phyloP scores from a whole-genome alignment of 2,797 vertebrate genomes.

The Arctocebus calabarensis region DNA sequence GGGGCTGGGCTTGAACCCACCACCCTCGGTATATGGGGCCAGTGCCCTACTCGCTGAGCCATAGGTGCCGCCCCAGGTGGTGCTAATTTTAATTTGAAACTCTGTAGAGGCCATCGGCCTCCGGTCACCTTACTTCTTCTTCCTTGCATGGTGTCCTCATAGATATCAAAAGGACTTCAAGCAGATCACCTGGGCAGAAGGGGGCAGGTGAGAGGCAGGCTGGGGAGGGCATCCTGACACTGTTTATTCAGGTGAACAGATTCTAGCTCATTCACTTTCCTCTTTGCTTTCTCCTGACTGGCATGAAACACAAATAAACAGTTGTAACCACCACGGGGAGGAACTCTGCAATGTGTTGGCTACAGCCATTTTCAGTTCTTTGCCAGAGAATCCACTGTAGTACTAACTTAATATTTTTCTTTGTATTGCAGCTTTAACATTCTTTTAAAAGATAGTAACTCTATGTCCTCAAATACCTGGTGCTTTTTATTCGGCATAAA shows the following conservation, averaged over 20 bases:
- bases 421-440: neutral
- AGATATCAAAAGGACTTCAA: conserved; percentile 59
- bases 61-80: neutral
- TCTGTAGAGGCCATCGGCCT: conserved; percentile 34
- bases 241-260: conserved; percentile 71
- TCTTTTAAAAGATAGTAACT: conserved; percentile 42
- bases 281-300: conserved; percentile 66
- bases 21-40: too few relatives aligned
- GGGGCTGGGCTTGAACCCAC: too few relatives aligned
- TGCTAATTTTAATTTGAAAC: conserved; percentile 74
- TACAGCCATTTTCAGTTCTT: conserved; percentile 60
- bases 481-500: conserved; percentile 65
- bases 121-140: conserved; percentile 50
- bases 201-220: conserved; percentile 1
- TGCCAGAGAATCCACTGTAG: conserved; percentile 69
- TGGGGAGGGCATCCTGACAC: conserved; percentile 76
- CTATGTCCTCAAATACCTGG: conserved; percentile 61
- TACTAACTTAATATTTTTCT: conserved; percentile 73
- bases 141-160: neutral
- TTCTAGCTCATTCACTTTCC: conserved; percentile 78
- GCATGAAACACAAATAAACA: conserved; percentile 81
- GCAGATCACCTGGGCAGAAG: conserved; percentile 58
- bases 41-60: too few relatives aligned
- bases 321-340: conserved; percentile 74
- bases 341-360: conserved; percentile 74